Conservation (phyloP, 2,797 vertebrate species). For the Lycodopsis pacificus region DNA sequence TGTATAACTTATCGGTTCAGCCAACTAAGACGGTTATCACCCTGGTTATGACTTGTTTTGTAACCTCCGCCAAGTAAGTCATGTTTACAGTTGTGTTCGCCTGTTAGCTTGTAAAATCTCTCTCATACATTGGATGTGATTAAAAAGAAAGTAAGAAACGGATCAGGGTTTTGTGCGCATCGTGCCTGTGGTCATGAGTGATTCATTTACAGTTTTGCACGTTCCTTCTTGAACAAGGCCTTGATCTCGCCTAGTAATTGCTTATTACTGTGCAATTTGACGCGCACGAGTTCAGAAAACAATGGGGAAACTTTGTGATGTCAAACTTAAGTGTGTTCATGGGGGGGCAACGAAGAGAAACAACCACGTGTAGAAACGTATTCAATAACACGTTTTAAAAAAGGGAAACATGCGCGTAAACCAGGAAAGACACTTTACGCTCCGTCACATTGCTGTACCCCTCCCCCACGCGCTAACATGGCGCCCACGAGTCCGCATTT, state of each 20-base stretch:
- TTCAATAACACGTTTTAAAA: constrained; percentile 27
- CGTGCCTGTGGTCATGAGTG: background rate
- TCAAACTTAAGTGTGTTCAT: background rate
- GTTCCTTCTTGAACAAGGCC: background rate
- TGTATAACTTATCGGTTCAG: background rate
- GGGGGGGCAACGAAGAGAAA: background rate
- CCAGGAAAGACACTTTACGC: constrained; percentile 46
- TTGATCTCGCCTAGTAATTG: background rate
- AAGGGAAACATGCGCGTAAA: constrained; percentile 14
- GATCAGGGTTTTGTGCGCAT: background rate
- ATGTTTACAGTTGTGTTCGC: background rate
- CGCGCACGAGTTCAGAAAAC: fast-evolving
- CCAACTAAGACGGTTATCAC: background rate
- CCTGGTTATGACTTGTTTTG: background rate
- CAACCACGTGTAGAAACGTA: background rate
- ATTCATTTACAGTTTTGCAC: background rate
- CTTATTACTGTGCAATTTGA: too few relatives aligned
- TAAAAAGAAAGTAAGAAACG: background rate
- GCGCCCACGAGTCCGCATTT: constrained; percentile 79
- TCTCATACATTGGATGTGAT: background rate
- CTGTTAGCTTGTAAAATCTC: background rate
- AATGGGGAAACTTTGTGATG: background rate
- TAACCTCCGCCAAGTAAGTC: background rate
- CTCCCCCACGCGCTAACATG: constrained; percentile 85
- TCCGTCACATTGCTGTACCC: constrained; percentile 72